Base-by-base conservation (phyloP, 2,888 invertebrate genomes). In the Microdon myrmicae region DNA sequence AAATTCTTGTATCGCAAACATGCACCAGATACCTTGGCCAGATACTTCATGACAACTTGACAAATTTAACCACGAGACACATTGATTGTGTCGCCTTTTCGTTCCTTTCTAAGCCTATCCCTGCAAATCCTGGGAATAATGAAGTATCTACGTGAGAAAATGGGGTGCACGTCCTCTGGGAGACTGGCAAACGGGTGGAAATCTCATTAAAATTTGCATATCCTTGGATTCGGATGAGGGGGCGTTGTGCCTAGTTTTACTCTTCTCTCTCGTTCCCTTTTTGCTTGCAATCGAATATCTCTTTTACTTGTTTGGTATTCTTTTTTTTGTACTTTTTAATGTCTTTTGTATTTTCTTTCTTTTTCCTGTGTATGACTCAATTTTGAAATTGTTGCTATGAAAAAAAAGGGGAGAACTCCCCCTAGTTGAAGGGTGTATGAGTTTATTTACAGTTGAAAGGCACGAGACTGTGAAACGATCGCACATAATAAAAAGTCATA, bases 61-160 rank as follows among this genome's bases (percentile, higher is more conserved):
- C 74, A 75, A 74, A 75, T 74, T 75, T 75, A 72, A 74, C 73
- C 71, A 71, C 71, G 72, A 47, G 43, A 29, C 47, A 43, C 55
- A 56, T n/a, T n/a, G n/a, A n/a, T n/a, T n/a, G n/a, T n/a, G n/a
- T n/a, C n/a, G n/a, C n/a, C n/a, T n/a, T n/a, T n/a, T n/a, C n/a
- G n/a, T n/a, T n/a, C n/a, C n/a, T n/a, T n/a, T n/a, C n/a, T n/a
- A n/a, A n/a, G n/a, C n/a, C n/a, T n/a, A n/a, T n/a, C n/a, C n/a
- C n/a, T 47, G 58, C 49, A 58, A 64, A 64, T 64, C 51, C 64
- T 41, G 51, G 47, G 64, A 47, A 64, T 53, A 64, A 64, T 64
- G 64, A 58, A 64, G 58, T 51, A 53, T 53, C 56, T 64, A 64
- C 64, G 64, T 64, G 64, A 56, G 64, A 64, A 64, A 53, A 64